Percentiles rank a stretch among this genome's conserved stretches.
These are phyloP conservation scores for Ophioderma brevispina DNA, from an alignment of 35 echinoderm and acorn worm species.

Conservation along the genomic window DNA sequence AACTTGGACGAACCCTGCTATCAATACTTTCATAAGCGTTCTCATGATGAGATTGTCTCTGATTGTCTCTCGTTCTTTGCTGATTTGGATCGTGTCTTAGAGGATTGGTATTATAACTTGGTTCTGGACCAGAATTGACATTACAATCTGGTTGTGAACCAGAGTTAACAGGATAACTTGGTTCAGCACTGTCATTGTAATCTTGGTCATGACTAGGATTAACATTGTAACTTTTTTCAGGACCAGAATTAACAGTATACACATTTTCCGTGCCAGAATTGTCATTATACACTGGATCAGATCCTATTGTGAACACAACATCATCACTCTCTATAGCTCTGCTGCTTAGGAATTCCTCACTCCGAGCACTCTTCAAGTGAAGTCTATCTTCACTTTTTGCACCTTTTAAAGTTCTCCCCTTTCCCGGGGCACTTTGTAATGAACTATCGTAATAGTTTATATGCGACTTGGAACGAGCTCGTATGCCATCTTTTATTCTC, in stretches of 20 bases:
- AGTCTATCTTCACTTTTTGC: neutral
- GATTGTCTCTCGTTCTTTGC: neutral
- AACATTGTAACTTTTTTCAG: neutral
- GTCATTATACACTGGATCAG: neutral
- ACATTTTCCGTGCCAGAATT: neutral
- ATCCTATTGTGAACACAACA: neutral
- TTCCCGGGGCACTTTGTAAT: neutral
- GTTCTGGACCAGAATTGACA: neutral
- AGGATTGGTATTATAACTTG: neutral
- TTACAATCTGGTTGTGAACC: neutral
- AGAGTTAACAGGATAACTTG: neutral
- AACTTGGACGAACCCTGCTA: neutral
- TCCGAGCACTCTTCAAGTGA: neutral
- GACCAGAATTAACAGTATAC: neutral
- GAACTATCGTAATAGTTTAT: neutral
- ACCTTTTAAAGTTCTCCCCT: neutral
- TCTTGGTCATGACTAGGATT: neutral
- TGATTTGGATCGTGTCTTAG: neutral
- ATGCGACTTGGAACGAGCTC: neutral
- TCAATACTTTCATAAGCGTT: neutral
- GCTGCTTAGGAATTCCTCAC: slow-evolving; percentile 5
- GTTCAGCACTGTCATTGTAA: neutral
- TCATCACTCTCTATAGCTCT: neutral
- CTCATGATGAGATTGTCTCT: neutral
- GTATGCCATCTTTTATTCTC: neutral